Evolutionary conservation across 2,888 invertebrate species (phyloP).

Genomic region (Calliopum simillimum): DNA sequence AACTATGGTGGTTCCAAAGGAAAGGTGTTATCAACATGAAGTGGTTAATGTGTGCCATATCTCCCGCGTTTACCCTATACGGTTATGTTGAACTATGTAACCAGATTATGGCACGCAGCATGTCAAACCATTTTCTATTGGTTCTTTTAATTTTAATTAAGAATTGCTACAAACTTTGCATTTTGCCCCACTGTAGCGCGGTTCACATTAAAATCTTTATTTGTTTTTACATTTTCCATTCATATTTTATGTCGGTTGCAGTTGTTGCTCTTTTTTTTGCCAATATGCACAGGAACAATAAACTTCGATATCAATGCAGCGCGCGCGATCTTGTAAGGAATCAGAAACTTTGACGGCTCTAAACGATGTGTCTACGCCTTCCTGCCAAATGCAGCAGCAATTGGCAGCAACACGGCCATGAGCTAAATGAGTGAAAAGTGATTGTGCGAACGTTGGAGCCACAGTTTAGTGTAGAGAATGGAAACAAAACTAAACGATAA

Average conservation of each 20-base stretch:
- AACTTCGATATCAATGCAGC: constrained; percentile 3
- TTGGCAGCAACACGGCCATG: not conserved
- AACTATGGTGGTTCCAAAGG: too few relatives aligned
- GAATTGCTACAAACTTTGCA: too few relatives aligned
- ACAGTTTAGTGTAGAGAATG: not conserved
- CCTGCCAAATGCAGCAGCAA: constrained; percentile 6
- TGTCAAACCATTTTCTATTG: too few relatives aligned
- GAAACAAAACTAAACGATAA: not conserved
- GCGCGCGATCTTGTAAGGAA: not conserved
- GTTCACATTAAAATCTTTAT: constrained; percentile 12
- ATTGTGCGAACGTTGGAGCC: not conserved
- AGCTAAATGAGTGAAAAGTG: constrained; percentile 16
- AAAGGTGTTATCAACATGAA: too few relatives aligned
- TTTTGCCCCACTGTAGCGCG: not conserved
- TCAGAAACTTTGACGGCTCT: constrained; percentile 6
- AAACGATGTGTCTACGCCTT: constrained; percentile 21
- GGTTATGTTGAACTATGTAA: not conserved
- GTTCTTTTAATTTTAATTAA: too few relatives aligned
- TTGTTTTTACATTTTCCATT: constrained; percentile 1
- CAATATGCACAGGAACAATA: constrained; percentile 14
- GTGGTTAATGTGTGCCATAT: too few relatives aligned
- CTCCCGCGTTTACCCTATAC: too few relatives aligned
- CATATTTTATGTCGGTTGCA: not conserved
- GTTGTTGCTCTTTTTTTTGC: not conserved
- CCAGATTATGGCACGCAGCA: too few relatives aligned